Evolutionary conservation across 2,797 vertebrate genomes (phyloP).

Genomic region (Novumbra hubbsi): DNA sequence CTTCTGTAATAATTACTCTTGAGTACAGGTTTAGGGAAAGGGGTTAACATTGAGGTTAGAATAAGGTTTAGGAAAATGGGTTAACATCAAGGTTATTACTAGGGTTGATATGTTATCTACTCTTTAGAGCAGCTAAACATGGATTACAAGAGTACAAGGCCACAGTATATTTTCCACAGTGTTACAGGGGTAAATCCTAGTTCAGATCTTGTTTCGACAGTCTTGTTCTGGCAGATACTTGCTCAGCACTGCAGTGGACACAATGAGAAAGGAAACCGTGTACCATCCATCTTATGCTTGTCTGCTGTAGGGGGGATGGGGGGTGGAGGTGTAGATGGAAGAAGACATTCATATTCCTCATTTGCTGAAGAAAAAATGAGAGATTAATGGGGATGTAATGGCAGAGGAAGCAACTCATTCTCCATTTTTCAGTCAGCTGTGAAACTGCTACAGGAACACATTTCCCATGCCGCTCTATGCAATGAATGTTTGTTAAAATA

Average conservation of each 20-base stretch:
- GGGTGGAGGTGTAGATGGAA: neutral
- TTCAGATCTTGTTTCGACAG: neutral
- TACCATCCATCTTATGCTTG: conserved; percentile 7
- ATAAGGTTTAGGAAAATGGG: no score
- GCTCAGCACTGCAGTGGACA: neutral
- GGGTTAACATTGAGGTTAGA: no score
- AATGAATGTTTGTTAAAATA: neutral
- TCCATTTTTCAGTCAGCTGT: neutral
- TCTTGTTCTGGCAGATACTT: conserved; percentile 1
- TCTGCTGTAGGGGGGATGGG: neutral
- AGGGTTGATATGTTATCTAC: no score
- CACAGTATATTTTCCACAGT: neutral
- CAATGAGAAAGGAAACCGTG: conserved; percentile 19
- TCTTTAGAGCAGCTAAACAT: no score
- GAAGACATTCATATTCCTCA: conserved; percentile 12
- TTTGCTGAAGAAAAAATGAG: conserved; percentile 17
- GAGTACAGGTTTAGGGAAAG: no score
- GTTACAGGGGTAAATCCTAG: neutral
- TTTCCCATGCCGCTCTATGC: neutral
- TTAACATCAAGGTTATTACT: no score
- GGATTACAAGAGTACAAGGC: neutral
- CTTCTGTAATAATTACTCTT: neutral
- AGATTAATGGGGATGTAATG: conserved; percentile 30
- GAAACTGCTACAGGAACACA: conserved; percentile 1
- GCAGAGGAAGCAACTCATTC: neutral